Evolutionary conservation across 2,113 vertebrate species (phyloP).

Genomic region (Xenopus tropicalis): UCB_Xtro_10.0 CM004443.2:49975001-49975500

Average conservation of each 20-base stretch:
- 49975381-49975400: no score
- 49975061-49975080: constrained; percentile 98
- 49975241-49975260: neutral
- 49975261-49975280: neutral
- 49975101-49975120: constrained; percentile 98
- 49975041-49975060: constrained; percentile 99
- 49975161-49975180: constrained; percentile 97
- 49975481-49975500: no score
- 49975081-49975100: constrained; percentile 94
- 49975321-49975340: no score
- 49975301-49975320: no score
- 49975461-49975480: no score
- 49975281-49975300: no score
- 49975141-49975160: constrained; percentile 97
- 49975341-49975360: no score
- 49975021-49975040: constrained; percentile 98
- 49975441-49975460: no score
- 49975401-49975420: no score
- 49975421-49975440: no score
- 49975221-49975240: constrained; percentile 57
- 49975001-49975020: constrained; percentile 81
- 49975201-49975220: constrained; percentile 98
- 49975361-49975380: no score
- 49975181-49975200: constrained; percentile 97
- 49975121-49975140: constrained; percentile 93